Evolutionary conservation across 2,113 vertebrate species (phyloP).

Genomic region (Antigone vipio): DNA sequence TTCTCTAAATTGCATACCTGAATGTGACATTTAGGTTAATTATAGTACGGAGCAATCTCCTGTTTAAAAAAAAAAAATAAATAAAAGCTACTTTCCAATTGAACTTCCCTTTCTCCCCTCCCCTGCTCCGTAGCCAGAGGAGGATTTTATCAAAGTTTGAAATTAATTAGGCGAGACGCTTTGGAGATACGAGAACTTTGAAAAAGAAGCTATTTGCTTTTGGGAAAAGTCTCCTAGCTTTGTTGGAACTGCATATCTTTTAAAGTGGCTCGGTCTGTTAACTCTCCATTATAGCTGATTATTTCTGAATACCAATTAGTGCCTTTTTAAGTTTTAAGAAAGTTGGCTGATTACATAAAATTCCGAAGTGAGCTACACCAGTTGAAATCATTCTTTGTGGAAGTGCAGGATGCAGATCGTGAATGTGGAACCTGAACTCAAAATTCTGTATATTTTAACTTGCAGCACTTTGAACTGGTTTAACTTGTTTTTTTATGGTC

Average conservation of each 20-base stretch:
- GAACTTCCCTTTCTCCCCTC: background rate
- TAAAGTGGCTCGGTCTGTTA: background rate
- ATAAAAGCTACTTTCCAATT: background rate
- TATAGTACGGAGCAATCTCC: background rate
- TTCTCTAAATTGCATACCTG: background rate
- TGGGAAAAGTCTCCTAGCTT: background rate
- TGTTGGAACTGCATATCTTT: background rate
- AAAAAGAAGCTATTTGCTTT: slow-evolving; percentile 9
- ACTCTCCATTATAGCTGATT: background rate
- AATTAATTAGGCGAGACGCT: slow-evolving; percentile 37
- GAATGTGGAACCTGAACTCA: background rate
- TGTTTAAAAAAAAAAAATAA: background rate
- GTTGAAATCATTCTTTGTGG: background rate
- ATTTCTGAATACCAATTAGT: background rate
- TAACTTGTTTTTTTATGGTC: background rate
- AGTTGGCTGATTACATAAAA: background rate
- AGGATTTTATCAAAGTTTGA: slow-evolving; percentile 35
- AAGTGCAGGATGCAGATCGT: background rate
- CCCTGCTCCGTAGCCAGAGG: background rate
- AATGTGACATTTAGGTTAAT: slow-evolving; percentile 25
- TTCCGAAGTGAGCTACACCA: background rate
- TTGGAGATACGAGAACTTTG: background rate
- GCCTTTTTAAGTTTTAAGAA: background rate
- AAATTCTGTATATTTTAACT: background rate
- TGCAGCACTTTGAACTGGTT: background rate